phyloP scores from a whole-genome alignment of 2,113 vertebrate species.

The Thamnaconus septentrionalis region DNA sequence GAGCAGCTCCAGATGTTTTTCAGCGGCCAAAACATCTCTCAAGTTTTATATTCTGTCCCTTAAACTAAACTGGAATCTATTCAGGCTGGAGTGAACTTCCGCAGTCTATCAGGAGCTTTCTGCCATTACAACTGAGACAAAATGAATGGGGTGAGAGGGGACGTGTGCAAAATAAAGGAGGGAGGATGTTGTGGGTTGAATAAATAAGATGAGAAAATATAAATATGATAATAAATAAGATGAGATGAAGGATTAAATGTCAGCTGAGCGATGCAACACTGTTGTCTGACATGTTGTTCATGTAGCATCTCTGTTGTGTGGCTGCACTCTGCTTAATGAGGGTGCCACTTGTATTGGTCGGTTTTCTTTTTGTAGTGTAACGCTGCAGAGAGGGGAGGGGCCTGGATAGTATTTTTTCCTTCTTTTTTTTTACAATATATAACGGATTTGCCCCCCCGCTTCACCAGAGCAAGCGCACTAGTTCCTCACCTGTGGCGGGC shows the following conservation, averaged over 20 bases:
- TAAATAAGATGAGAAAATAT: slow-evolving; percentile 36
- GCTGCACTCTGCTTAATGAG: not conserved
- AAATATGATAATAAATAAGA: slow-evolving; percentile 46
- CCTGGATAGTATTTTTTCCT: not conserved
- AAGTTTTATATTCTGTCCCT: no score
- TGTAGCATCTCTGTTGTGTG: slow-evolving; percentile 36
- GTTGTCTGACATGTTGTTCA: slow-evolving; percentile 44
- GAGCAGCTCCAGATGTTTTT: no score
- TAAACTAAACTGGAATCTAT: no score
- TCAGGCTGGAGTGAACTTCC: no score
- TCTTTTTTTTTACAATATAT: no score
- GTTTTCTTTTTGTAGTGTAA: no score
- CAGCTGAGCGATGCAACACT: slow-evolving; percentile 34
- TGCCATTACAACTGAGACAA: slow-evolving; percentile 25
- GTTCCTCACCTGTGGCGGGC: slow-evolving; percentile 99
- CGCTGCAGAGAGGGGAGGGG: no score
- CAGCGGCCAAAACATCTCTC: no score
- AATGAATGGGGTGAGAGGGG: slow-evolving; percentile 4
- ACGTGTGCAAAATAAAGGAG: slow-evolving; percentile 8
- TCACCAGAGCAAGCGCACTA: slow-evolving; percentile 99
- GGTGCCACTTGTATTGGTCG: no score
- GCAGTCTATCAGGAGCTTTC: slow-evolving; percentile 25
- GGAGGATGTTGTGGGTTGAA: not conserved
- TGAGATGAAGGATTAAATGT: slow-evolving; percentile 48
- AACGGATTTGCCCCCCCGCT: slow-evolving; percentile 9